Evolutionary conservation across 2,113 vertebrate genomes (phyloP), one percentile per base, ranked within the genome.

Genomic region (Otolemur garnettii): DNA sequence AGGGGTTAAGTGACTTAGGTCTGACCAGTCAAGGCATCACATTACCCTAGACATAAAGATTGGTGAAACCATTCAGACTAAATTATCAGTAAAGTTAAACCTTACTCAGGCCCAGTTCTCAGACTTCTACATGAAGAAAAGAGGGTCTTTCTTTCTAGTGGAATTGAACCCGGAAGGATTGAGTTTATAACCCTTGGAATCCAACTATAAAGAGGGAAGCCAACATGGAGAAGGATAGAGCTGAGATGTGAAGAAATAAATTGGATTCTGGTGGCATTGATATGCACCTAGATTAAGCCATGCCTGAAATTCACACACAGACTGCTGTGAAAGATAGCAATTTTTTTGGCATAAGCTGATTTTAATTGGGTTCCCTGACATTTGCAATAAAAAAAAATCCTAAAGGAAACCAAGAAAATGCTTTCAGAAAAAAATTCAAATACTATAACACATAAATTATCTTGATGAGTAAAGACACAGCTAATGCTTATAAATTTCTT

Each of bases 231-330:
- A 90, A 12, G 35, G 15, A 19, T 4, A 77, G 53, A 35, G 11
- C 22, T 17, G 26, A 79, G 38, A n/a, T 5, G 5, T 5, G 17
- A 19, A 30, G 26, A 45, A 2, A 30, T 57, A 15, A 24, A n/a
- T 0, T 17, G 5, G 1, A 4, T 33, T 11, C 1, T 4, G 7
- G 9, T 2, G 17, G 2, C 35, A 24, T 28, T 30, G 38, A 19
- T 28, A 19, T 14, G 26, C 3, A 64, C 21, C 62, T 69, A n/a
- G 28, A 87, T 74, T 71, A 28, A 74, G 59, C 33, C 35, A 19
- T 1, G 5, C 24, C 42, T 90, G 26, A 68, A 93, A 30, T 30
- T 72, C 11, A 90, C 0, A 14, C 7, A 24, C 21, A 42, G 30
- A 75, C 77, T 7, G 10, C n/a, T 79, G 30, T 55, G 74, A 80